A percentile compares a stretch with the other conserved stretches of the same genome.
Conservation (phyloP, 2,797 vertebrate genomes). For the Muscicapa striata region DNA sequence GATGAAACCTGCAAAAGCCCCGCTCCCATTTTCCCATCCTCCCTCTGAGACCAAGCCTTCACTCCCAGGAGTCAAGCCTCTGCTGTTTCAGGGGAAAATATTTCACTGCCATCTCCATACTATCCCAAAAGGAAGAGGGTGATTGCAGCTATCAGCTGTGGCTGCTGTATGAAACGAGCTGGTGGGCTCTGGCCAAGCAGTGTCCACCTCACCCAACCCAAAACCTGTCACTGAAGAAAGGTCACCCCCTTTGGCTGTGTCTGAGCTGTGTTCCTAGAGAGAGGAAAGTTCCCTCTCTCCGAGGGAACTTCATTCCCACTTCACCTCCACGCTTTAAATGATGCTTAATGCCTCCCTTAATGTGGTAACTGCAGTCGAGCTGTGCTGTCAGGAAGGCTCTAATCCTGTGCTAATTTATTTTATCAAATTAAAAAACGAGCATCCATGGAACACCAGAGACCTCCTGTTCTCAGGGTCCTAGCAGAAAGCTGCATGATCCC, state of each 20-base stretch:
- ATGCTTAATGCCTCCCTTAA: conserved; percentile 45
- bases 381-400: conserved; percentile 42
- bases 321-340: neutral
- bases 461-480: conserved; percentile 63
- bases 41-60: neutral
- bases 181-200: neutral
- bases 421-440: conserved; percentile 78
- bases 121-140: neutral
- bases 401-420: conserved; percentile 82
- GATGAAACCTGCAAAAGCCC: neutral
- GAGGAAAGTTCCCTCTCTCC: neutral
- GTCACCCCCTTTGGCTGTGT: neutral
- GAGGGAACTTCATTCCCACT: neutral
- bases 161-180: accelerated
- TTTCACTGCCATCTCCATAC: neutral
- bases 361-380: conserved; percentile 11
- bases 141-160: neutral
- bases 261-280: neutral
- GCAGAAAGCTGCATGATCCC: conserved; percentile 70
- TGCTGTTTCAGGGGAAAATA: neutral
- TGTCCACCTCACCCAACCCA: neutral
- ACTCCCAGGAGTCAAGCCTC: neutral
- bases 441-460: conserved; percentile 72
- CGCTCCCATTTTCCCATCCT: neutral
- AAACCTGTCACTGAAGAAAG: neutral